Evolutionary conservation across 2,888 invertebrate genomes (phyloP), one percentile per base, ranked within the genome.

Genomic region (Drosophila prolongata): DNA sequence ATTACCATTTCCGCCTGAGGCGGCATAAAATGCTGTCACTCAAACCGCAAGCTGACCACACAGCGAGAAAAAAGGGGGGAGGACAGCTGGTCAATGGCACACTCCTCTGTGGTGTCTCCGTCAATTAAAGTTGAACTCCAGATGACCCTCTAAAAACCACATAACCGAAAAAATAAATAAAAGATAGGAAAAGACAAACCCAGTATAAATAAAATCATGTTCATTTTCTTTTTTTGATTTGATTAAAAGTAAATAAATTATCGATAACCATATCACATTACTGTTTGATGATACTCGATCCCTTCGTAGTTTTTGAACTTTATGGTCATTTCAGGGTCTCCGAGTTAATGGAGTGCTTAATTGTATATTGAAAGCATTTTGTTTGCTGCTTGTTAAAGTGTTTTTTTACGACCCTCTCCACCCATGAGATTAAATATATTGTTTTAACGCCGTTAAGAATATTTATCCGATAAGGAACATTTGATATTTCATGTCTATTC

Each of bases 181-280:
- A 30, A 30, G 27, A 62, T 38, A 13, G 38, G 16, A 6, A 14
- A 53, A 52, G 1, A 30, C 10, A 57, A 27, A 34, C 11, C 30
- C 16, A 27, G 11, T 30, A 46, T 34, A 43, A 64, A 52, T 14
- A 64, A 59, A 52, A 42, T 27, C 52, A 61, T 78, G 74, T 67
- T 77, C 55, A 47, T 38, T 74, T 62, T 74, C 37, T 78, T 65
- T 52, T 80, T 70, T 70, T 69, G 70, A 73, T 82, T 86, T 69
- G 64, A 78, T 80, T 77, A 86, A 82, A 82, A 80, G 61, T 47
- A 77, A 86, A 86, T 82, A 82, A 78, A 65, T 77, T 53, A 46
- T 54, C 58, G 77, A 80, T 83, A 82, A 79, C 75, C 47, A 75
- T 75, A 82, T 86, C 77, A 58, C 55, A 62, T 80, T 69, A 58